phyloP scores from a whole-genome alignment of 2,888 invertebrate genomes.

The Corbicula japonica region DNA sequence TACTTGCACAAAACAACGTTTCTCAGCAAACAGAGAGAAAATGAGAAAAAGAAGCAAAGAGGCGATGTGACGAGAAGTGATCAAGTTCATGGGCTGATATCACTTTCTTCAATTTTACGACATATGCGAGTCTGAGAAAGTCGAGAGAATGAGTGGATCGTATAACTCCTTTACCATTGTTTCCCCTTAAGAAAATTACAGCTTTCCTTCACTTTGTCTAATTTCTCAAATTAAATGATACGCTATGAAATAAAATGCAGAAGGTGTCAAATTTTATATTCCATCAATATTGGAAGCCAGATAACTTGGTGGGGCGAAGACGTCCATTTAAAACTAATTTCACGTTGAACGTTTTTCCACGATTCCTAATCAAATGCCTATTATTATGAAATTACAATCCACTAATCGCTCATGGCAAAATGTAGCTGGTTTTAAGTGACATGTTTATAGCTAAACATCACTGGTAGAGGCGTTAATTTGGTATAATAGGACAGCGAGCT shows the following conservation, averaged over 20 bases:
- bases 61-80: too few species aligned
- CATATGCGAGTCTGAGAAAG: slow-evolving; percentile 5
- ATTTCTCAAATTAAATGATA: slow-evolving; percentile 40
- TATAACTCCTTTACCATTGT: background rate
- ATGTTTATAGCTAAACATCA: slow-evolving; percentile 46
- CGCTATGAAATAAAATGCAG: slow-evolving; percentile 27
- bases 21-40: too few species aligned
- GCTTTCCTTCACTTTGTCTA: slow-evolving; percentile 33
- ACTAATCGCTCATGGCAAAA: slow-evolving; percentile 19
- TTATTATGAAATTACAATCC: slow-evolving; percentile 46
- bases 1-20: too few species aligned
- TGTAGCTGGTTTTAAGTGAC: slow-evolving; percentile 39
- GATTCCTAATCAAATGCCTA: slow-evolving; percentile 28
- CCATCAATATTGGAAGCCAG: slow-evolving; percentile 23
- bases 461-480: slow-evolving; percentile 40
- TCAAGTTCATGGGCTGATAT: too few species aligned
- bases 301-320: slow-evolving; percentile 36
- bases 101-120: too few species aligned
- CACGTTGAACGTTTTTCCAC: slow-evolving; percentile 13
- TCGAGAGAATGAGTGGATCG: slow-evolving; percentile 10
- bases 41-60: too few species aligned
- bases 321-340: slow-evolving; percentile 40
- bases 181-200: slow-evolving; percentile 32
- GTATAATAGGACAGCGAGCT: slow-evolving; percentile 39
- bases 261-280: slow-evolving; percentile 52